Evolutionary conservation across 2,113 vertebrate species (phyloP), one percentile per base, ranked within the genome.

Genomic region (Willisornis vidua): DNA sequence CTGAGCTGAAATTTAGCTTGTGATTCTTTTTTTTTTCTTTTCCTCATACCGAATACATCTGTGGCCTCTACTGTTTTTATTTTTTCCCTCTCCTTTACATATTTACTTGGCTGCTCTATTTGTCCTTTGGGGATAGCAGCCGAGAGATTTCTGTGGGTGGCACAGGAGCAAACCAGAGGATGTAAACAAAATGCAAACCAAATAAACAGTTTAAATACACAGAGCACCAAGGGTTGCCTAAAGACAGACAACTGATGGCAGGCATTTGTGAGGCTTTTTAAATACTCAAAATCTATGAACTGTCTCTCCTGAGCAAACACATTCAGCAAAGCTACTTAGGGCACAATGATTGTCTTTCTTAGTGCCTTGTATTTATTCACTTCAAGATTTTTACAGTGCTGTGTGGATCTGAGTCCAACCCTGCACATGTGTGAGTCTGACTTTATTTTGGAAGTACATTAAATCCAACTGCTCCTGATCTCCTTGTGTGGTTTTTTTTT

Each of bases 361-460:
- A 87, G 75, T 46, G 24, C 43, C 31, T 87, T 43, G 9, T 18
- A 8, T 20, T 23, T 29, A 18, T 70, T 52, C 18, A 9, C 11
- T 14, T 65, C 26, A 23, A 6, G 7, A 15, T 10, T 54, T 66
- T 52, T 48, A 31, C 43, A 48, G 58, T 7, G 25, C 10, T 3
- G 7, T 24, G 10, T 12, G 12, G 39, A 16, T 10, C 28, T 10
- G 28, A 7, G 45, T 52, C 28, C 39, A 48, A 35, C 43, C 37
- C 16, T 28, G 17, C 54, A 29, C 19, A 5, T 0, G 0, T 3
- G 1, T 10, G 22, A 31, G 18, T 17, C 28, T 90, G 23, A n/a
- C 17, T 41, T 66, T 4, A 24, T 7, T 39, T 6, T 1, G 6
- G 12, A 18, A 43, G 19, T 23, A 1, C 14, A 66, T 22, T 1